Conservation (phyloP, 2,888 invertebrate species). For the Conomelus anceps region DNA sequence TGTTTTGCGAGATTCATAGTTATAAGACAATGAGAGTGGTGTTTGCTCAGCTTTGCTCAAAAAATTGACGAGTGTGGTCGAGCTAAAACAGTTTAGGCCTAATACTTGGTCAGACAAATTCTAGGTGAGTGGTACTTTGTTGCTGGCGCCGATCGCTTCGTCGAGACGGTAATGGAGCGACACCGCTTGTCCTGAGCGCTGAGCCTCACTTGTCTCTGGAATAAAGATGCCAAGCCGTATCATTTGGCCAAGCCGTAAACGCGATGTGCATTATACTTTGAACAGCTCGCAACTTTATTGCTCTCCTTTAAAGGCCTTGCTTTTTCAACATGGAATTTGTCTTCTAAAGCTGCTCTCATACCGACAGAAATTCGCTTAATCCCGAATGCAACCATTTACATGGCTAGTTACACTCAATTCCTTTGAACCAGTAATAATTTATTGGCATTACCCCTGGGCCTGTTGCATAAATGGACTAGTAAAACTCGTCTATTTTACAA, state of each 20-base stretch:
- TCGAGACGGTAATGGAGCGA: background rate
- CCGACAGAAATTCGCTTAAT: background rate
- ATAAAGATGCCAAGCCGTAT: background rate
- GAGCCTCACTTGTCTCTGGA: background rate
- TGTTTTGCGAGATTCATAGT: background rate
- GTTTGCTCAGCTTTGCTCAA: background rate
- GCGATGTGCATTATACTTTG: background rate
- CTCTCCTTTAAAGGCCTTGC: background rate
- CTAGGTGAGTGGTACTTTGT: background rate
- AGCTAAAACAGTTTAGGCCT: background rate
- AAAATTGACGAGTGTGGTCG: background rate
- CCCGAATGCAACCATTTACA: background rate
- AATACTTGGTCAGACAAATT: background rate
- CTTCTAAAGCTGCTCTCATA: background rate
- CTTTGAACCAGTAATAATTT: background rate
- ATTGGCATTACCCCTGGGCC: background rate
- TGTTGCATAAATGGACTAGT: too few species aligned
- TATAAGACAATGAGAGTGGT: background rate
- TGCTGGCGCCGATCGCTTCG: background rate
- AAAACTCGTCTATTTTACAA: too few species aligned
- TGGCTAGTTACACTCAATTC: background rate
- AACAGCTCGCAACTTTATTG: background rate
- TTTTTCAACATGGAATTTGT: background rate
- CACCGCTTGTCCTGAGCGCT: background rate
- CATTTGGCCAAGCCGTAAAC: background rate